Evolutionary conservation across 1,140 invertebrate genomes (phyloP).

Genomic region (Diorhabda carinulata): DNA sequence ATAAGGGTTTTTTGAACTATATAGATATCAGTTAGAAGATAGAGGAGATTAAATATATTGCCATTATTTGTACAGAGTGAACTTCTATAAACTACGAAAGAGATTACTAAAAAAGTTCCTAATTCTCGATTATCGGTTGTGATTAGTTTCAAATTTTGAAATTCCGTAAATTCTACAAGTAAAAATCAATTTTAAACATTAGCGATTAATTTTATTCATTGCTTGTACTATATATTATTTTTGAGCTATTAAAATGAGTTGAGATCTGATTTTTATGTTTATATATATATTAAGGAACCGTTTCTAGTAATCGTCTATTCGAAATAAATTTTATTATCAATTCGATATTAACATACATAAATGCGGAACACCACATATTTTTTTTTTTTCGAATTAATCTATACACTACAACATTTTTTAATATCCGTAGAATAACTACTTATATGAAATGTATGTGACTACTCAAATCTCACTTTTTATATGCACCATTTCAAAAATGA

Average conservation of each 20-base stretch:
- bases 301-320: neutral
- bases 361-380: slow-evolving; percentile 31
- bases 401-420: slow-evolving; percentile 35
- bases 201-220: no score
- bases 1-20: no score
- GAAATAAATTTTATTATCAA: slow-evolving; percentile 6
- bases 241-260: no score
- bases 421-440: slow-evolving; percentile 23
- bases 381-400: slow-evolving; percentile 30
- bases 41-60: slow-evolving; percentile 28
- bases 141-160: no score
- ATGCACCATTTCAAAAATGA: slow-evolving; percentile 21
- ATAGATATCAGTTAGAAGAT: neutral
- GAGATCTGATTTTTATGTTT: no score
- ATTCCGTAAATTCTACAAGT: no score
- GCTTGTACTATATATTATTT: no score
- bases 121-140: no score
- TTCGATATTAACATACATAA: slow-evolving; percentile 15
- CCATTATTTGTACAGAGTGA: slow-evolving; percentile 29
- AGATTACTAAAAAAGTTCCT: slow-evolving; percentile 6
- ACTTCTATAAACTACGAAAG: slow-evolving; percentile 21
- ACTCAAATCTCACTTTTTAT: slow-evolving; percentile 21
- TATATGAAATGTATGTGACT: slow-evolving; percentile 20
- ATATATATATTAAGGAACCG: slow-evolving; percentile 9
- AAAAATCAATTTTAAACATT: no score